A percentile compares a stretch with the other conserved stretches of the same genome.
These are phyloP conservation scores for Temnothorax longispinosus DNA, from an alignment of 1,140 invertebrate genomes.

Conservation along the genomic window DNA sequence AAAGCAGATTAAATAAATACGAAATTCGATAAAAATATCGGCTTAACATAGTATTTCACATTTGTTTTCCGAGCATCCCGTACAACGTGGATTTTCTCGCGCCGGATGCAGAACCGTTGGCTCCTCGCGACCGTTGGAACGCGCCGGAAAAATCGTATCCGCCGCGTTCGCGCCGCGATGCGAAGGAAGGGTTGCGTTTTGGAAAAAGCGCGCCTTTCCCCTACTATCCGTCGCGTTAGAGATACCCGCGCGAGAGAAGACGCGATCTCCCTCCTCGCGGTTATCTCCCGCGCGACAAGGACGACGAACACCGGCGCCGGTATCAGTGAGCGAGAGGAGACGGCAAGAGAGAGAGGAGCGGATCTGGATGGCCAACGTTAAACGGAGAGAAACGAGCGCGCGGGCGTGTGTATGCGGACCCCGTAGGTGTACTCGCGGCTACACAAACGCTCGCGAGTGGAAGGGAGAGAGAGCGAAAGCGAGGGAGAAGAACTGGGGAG, in stretches of 20 bases:
- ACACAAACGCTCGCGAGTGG: conserved; percentile 23
- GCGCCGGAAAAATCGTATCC: conserved; percentile 40
- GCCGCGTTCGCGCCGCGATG: conserved; percentile 33
- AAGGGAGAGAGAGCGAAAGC: conserved; percentile 36
- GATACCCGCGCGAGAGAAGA: conserved; percentile 39
- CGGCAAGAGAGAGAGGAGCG: conserved; percentile 10
- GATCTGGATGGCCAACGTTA: conserved; percentile 27
- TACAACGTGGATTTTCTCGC: neutral
- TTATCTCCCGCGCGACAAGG: conserved; percentile 48
- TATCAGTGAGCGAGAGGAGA: conserved; percentile 28
- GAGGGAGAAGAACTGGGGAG: conserved; percentile 16
- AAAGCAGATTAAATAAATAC: neutral
- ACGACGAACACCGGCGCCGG: neutral
- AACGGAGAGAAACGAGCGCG: conserved; percentile 37
- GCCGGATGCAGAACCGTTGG: conserved; percentile 29
- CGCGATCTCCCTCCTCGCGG: conserved; percentile 44
- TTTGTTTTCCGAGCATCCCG: neutral
- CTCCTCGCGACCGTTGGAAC: conserved; percentile 29
- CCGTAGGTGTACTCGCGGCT: conserved; percentile 4
- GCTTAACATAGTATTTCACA: neutral
- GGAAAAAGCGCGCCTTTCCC: conserved; percentile 57
- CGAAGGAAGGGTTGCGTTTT: conserved; percentile 60
- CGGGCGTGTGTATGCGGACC: conserved; percentile 5
- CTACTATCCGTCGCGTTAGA: neutral
- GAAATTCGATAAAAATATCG: neutral